Percentiles rank a stretch among this genome's conserved stretches.
Conservation (phyloP, 2,113 vertebrate genomes). For the Gasterosteus nipponicus region DNA sequence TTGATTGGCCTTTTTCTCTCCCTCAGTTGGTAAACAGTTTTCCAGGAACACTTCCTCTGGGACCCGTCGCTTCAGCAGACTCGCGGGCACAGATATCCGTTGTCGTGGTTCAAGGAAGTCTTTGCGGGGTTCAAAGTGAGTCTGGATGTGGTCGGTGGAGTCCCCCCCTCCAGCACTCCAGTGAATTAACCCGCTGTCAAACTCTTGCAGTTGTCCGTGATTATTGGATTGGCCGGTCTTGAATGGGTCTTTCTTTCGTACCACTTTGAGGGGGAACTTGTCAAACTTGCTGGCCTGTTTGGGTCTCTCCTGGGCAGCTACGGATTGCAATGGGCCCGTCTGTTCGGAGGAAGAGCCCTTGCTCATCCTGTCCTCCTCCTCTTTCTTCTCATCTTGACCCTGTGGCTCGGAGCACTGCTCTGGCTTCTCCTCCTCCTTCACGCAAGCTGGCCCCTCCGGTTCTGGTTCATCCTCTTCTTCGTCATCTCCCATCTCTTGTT, state of each 20-base stretch:
- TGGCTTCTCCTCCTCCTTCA: conserved; percentile 73
- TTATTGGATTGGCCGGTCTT: conserved; percentile 88
- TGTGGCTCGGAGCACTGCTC: conserved; percentile 49
- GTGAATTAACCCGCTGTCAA: conserved; percentile 95
- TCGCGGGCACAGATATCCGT: conserved; percentile 74
- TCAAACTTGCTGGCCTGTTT: conserved; percentile 95
- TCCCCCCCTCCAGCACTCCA: conserved; percentile 98
- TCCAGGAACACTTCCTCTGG: conserved; percentile 79
- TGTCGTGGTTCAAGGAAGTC: conserved; percentile 84
- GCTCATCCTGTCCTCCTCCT: conserved; percentile 62
- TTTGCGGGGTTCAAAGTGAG: conserved; percentile 93
- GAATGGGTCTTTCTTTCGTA: conserved; percentile 93
- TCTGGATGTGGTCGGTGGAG: conserved; percentile 98
- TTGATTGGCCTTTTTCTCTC: conserved; percentile 74
- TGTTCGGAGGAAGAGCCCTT: conserved; percentile 64
- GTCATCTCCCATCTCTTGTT: conserved; percentile 78
- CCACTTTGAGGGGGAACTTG: conserved; percentile 93
- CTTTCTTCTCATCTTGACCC: conserved; percentile 60
- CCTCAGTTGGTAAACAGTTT: conserved; percentile 68
- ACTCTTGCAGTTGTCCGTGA: conserved; percentile 91
- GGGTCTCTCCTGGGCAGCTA: conserved; percentile 83
- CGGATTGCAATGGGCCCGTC: conserved; percentile 23
- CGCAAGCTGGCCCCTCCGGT: conserved; percentile 24
- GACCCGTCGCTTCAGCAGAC: conserved; percentile 76
- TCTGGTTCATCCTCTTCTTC: conserved; percentile 79